phyloP scores from a whole-genome alignment of 1,140 invertebrate genomes.

The Epicauta chinensis region DNA sequence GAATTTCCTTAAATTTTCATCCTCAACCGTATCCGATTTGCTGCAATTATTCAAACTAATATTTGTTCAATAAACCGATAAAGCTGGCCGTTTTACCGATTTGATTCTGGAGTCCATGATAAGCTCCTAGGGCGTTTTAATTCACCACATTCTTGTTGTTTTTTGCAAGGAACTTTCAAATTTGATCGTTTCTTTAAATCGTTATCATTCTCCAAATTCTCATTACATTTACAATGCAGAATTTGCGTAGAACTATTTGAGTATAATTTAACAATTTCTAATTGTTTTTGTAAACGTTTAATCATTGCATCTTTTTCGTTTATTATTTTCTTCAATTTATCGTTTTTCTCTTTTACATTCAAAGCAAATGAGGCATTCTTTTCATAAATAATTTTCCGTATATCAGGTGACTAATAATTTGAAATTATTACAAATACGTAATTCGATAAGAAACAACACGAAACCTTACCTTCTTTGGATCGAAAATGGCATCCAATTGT shows the following conservation, averaged over 20 bases:
- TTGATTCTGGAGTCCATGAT: neutral
- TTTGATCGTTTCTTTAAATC: too few relatives aligned
- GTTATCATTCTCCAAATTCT: too few relatives aligned
- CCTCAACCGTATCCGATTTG: too few relatives aligned
- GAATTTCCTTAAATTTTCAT: too few relatives aligned
- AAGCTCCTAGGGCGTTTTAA: neutral
- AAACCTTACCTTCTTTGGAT: conserved; percentile 11
- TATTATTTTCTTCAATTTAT: conserved; percentile 5
- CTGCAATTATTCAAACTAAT: too few relatives aligned
- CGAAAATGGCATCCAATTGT: conserved; percentile 25
- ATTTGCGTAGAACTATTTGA: neutral
- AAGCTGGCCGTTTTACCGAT: too few relatives aligned
- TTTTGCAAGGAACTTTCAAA: too few relatives aligned
- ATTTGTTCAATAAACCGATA: too few relatives aligned
- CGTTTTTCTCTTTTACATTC: conserved; percentile 13
- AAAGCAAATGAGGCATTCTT: conserved; percentile 5
- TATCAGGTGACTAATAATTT: conserved; percentile 1
- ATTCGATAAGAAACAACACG: neutral
- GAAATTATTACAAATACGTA: neutral
- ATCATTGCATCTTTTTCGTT: conserved; percentile 5
- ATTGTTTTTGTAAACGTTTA: conserved; percentile 3
- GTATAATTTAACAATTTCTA: conserved; percentile 8
- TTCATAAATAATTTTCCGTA: conserved; percentile 9
- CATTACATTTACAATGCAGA: too few relatives aligned
- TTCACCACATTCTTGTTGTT: neutral